Base-by-base conservation (phyloP, 2,797 vertebrate species). In the Scarus forsteni region DNA sequence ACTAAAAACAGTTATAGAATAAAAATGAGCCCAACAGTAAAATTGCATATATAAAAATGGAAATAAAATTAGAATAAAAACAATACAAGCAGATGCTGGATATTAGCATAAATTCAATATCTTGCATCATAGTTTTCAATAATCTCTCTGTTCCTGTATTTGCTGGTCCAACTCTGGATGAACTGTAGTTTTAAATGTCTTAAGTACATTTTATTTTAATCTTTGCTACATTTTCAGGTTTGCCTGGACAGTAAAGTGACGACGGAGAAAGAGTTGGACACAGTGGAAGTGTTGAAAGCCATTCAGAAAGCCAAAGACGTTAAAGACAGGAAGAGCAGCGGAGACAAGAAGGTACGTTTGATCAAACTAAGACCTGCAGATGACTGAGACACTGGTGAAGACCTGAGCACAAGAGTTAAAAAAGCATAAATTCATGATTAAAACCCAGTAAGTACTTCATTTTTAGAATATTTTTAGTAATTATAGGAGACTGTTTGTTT, bases 241-340 rank as follows among this genome's bases (percentile, higher is more conserved):
- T 98, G 96, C 87, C 90, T 99, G 84, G 98, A 99, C 80, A 89
- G 92, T 55, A 90, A 76, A 5, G 67, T 80, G 56, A 97, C 98
- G 9, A 97, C 97, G 39, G 97, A 97, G 88, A 99, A 98, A 78
- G 98, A 99, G 72, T 83, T 98, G 57, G 98, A 99, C 89, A 99
- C 98, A 0, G 98, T 99, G 51, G 98, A 99, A 89, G 98, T 99
- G 52, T 81, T 99, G 43, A 99, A 99, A 92, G 98, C 98, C 69
- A 99, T 99, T 91, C 98, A 97, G 87, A 99, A 99, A 95, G 96
- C 98, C 85, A 99, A 97, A 91, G 97, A 98, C 81, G 95, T 95
- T 68, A 98, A 97, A 91, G 95, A 94, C 80, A 91, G 95, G 84
- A 94, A 97, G 95, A 95, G 92, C 81, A 94, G 91, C 89, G 74